These are phyloP conservation scores for Cheilosia pagana DNA, from an alignment of 2,888 invertebrate species.

Conservation along the genomic window DNA sequence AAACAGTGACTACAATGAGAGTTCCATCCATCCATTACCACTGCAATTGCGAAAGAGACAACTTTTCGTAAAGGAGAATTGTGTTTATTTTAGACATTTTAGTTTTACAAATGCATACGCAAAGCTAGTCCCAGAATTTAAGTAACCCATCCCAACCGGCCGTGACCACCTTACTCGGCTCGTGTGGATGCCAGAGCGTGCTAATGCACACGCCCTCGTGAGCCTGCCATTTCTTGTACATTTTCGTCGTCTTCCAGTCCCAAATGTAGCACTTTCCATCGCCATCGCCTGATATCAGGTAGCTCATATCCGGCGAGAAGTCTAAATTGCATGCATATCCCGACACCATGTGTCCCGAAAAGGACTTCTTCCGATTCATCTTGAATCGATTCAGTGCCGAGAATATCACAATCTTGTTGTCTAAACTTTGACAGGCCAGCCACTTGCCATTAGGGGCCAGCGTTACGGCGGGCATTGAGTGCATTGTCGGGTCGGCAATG, in stretches of 20 bases:
- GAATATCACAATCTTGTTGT: conserved; percentile 99
- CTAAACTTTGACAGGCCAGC: conserved; percentile 99
- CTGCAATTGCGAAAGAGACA: not conserved
- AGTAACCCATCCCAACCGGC: conserved; percentile 99
- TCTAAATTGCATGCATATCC: conserved; percentile 99
- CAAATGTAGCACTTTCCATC: conserved; percentile 99
- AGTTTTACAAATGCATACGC: not conserved
- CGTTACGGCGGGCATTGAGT: conserved; percentile 98
- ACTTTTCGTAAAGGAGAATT: not conserved
- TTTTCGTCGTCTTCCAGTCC: conserved; percentile 99
- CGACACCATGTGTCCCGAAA: conserved; percentile 99
- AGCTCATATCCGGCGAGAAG: conserved; percentile 99
- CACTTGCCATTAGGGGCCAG: conserved; percentile 98
- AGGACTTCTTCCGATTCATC: conserved; percentile 98
- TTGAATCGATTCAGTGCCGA: conserved; percentile 98
- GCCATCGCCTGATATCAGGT: conserved; percentile 98
- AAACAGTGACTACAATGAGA: not conserved
- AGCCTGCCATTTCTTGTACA: conserved; percentile 99
- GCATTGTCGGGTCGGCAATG: conserved; percentile 99
- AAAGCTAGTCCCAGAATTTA: conserved; percentile 97
- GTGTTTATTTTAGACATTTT: conserved; percentile 20
- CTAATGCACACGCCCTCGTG: conserved; percentile 99
- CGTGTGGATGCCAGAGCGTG: conserved; percentile 99
- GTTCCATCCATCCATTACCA: not conserved
- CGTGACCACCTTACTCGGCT: conserved; percentile 98